These are phyloP conservation scores for Pachydiplax longipennis DNA, from an alignment of 2,888 invertebrate species.

Conservation along the genomic window DNA sequence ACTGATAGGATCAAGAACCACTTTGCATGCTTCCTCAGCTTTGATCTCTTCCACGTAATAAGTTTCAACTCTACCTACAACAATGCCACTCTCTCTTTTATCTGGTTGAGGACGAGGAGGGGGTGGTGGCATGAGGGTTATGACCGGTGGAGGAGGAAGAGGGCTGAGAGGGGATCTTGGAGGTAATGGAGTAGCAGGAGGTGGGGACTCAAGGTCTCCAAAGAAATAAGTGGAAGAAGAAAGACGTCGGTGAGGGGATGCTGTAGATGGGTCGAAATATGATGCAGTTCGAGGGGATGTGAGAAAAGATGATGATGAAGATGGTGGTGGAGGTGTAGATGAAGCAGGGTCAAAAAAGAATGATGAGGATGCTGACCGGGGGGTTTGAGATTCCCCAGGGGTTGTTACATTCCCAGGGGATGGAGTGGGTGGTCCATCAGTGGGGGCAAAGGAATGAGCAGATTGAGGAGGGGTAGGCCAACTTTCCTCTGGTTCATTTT, in stretches of 20 bases:
- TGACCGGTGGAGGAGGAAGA: constrained; percentile 31
- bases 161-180: constrained; percentile 11
- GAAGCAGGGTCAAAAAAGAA: constrained; percentile 34
- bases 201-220: constrained; percentile 17
- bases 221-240: constrained; percentile 21
- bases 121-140: constrained; percentile 8
- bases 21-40: constrained; percentile 76
- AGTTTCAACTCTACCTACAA: constrained; percentile 80
- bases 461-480: constrained; percentile 21
- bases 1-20: constrained; percentile 58
- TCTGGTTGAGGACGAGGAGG: constrained; percentile 26
- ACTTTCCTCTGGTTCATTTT: background rate
- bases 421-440: constrained; percentile 12
- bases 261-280: constrained; percentile 25
- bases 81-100: constrained; percentile 50
- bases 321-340: constrained; percentile 2
- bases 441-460: background rate
- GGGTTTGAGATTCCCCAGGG: constrained; percentile 15
- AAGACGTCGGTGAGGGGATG: constrained; percentile 5
- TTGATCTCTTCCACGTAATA: constrained; percentile 80
- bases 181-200: background rate
- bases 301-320: constrained; percentile 17
- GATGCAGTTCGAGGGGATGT: constrained; percentile 25
- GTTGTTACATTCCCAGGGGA: background rate
- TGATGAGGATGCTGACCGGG: constrained; percentile 1